phyloP scores from a whole-genome alignment of 2,797 vertebrate genomes.

The Sebastes vulpes region DNA sequence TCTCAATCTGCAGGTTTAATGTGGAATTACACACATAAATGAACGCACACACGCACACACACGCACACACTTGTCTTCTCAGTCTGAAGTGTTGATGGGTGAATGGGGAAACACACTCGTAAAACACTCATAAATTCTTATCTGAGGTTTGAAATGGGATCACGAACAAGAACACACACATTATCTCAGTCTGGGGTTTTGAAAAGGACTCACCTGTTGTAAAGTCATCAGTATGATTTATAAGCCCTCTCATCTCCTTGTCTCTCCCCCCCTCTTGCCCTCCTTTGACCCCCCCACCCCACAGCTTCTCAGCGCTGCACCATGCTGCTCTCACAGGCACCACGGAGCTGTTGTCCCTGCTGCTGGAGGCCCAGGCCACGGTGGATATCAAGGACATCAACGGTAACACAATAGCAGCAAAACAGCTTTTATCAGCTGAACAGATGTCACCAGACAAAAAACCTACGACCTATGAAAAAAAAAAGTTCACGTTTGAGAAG shows the following conservation, averaged over 20 bases:
- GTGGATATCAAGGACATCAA: constrained; percentile 97
- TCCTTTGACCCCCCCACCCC: neutral
- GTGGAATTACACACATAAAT: neutral
- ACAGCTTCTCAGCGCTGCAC: constrained; percentile 94
- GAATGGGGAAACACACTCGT: neutral
- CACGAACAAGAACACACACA: neutral
- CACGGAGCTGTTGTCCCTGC: constrained; percentile 91
- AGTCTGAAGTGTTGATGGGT: constrained; percentile 6
- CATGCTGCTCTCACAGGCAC: constrained; percentile 94
- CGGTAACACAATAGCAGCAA: constrained; percentile 75
- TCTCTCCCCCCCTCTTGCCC: neutral
- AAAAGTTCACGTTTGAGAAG: neutral
- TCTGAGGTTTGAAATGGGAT: constrained; percentile 4
- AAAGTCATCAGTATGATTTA: constrained; percentile 51
- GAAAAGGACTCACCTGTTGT: constrained; percentile 44
- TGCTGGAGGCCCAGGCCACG: constrained; percentile 94
- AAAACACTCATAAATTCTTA: constrained; percentile 18
- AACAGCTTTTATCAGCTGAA: constrained; percentile 5
- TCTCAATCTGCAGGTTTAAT: neutral
- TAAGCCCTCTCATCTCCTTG: constrained; percentile 21
- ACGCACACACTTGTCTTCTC: neutral
- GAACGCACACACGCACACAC: neutral
- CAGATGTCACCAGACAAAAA: neutral
- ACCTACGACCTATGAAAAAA: neutral
- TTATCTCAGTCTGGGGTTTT: constrained; percentile 22